phyloP scores from a whole-genome alignment of 2,113 vertebrate genomes.

The Helogale parvula region DNA sequence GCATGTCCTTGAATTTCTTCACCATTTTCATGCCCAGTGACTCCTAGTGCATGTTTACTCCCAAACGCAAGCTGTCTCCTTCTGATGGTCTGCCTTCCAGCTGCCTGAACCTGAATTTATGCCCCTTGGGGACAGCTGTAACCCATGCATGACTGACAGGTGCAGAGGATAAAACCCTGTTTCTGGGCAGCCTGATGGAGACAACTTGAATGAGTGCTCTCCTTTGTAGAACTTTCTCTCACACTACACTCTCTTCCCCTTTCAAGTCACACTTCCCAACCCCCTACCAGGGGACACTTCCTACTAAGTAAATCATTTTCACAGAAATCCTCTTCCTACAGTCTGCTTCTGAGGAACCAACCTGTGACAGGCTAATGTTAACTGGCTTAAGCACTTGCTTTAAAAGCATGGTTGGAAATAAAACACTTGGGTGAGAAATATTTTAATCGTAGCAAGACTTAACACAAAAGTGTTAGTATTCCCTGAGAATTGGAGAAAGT shows the following conservation, averaged over 20 bases:
- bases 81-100: background rate
- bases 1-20: background rate
- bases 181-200: background rate
- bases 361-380: background rate
- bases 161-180: background rate
- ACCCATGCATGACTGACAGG: background rate
- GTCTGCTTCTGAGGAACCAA: background rate
- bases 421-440: conserved; percentile 20
- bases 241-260: background rate
- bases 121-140: background rate
- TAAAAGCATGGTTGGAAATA: conserved; percentile 37
- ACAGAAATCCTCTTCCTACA: background rate
- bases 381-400: conserved; percentile 13
- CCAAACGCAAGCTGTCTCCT: background rate
- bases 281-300: background rate
- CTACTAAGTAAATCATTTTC: background rate
- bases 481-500: conserved; percentile 31
- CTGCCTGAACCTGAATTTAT: background rate
- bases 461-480: background rate
- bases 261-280: background rate
- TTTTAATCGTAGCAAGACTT: background rate
- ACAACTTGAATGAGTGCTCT: background rate
- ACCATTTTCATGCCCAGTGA: background rate
- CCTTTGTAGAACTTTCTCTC: background rate
- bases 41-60: background rate